These are phyloP conservation scores for Erannis defoliaria DNA, from an alignment of 2,888 invertebrate species.

Conservation along the genomic window DNA sequence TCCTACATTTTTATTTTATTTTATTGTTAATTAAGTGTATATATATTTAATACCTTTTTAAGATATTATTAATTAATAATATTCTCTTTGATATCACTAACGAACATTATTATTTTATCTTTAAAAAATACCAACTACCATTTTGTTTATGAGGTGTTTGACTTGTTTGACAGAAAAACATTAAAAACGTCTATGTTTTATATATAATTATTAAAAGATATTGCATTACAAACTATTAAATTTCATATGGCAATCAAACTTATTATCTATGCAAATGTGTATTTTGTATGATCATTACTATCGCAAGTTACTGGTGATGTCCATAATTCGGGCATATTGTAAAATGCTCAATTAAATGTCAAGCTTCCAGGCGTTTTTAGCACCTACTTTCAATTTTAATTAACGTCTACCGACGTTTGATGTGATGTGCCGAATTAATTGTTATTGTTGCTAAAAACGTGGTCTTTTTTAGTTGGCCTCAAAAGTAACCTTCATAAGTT, in stretches of 20 bases:
- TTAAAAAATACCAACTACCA: conserved; percentile 28
- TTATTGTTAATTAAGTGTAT: not conserved
- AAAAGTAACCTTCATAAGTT: not conserved
- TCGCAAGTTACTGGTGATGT: conserved; percentile 10
- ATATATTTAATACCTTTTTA: not conserved
- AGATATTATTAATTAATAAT: not conserved
- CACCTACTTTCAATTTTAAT: not conserved
- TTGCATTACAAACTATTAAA: conserved; percentile 42
- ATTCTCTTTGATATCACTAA: not conserved
- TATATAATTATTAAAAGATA: conserved; percentile 44
- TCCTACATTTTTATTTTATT: too few species aligned
- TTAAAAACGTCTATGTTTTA: conserved; percentile 36
- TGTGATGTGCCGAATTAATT: not conserved
- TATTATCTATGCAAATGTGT: conserved; percentile 33
- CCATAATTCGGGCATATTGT: not conserved
- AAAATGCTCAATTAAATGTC: conserved; percentile 2
- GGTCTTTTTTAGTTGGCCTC: not conserved
- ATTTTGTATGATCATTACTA: conserved; percentile 27
- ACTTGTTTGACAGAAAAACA: conserved; percentile 41
- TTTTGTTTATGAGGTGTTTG: conserved; percentile 44
- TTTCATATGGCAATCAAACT: conserved; percentile 40
- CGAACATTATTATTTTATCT: conserved; percentile 6
- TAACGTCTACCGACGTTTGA: not conserved
- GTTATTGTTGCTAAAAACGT: not conserved
- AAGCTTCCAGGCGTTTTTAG: not conserved